Percentiles rank a stretch among this genome's conserved stretches.
These are phyloP conservation scores for Centropus bengalensis DNA, from an alignment of 2,113 vertebrate species.

Conservation along the genomic window DNA sequence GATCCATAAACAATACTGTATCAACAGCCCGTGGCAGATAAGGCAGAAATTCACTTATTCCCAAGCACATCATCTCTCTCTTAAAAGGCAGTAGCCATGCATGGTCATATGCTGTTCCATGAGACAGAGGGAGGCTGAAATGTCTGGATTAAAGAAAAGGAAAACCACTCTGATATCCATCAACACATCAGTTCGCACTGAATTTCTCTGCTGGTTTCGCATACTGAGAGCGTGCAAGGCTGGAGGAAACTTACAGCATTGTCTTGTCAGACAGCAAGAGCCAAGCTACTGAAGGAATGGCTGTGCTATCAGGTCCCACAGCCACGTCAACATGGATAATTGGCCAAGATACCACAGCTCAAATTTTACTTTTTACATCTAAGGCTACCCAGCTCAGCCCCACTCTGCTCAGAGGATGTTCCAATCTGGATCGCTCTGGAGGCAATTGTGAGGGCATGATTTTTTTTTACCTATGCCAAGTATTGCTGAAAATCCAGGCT, in stretches of 20 bases:
- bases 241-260: not conserved
- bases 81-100: not conserved
- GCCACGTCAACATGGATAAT: not conserved
- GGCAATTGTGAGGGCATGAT: not conserved
- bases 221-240: not conserved
- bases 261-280: not conserved
- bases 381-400: not conserved
- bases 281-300: not conserved
- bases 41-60: not conserved
- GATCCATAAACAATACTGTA: not conserved
- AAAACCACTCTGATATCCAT: not conserved
- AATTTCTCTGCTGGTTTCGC: not conserved
- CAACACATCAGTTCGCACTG: not conserved
- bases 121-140: not conserved
- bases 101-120: not conserved
- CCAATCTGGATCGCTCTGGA: not conserved
- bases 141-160: slow-evolving; percentile 6
- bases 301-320: not conserved
- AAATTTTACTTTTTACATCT: not conserved
- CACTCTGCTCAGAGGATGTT: not conserved
- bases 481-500: not conserved
- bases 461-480: not conserved
- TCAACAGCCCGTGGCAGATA: not conserved
- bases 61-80: not conserved
- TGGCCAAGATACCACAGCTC: not conserved